Evolutionary conservation across 2,888 invertebrate genomes (phyloP).

Genomic region (Plusia festucae): DNA sequence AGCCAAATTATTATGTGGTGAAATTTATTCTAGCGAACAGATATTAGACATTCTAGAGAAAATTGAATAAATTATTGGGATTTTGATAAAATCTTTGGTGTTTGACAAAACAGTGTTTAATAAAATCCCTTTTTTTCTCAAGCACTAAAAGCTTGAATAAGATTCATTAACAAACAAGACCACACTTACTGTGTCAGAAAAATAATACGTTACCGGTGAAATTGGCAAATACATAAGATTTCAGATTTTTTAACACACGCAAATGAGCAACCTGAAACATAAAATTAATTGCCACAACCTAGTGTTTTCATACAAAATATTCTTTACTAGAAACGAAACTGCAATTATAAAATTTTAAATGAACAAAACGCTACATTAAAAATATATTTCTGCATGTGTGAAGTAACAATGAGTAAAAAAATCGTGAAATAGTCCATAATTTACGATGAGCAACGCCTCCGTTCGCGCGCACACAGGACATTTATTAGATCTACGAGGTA

Average conservation of each 20-base stretch:
- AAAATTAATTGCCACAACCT: too few relatives aligned
- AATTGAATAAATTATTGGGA: neutral
- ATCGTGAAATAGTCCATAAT: conserved; percentile 68
- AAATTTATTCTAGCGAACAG: neutral
- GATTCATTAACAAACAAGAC: too few relatives aligned
- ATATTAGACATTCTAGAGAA: too few relatives aligned
- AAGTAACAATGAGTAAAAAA: conserved; percentile 52
- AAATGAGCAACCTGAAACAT: too few relatives aligned
- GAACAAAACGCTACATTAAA: conserved; percentile 8
- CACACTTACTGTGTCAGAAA: too few relatives aligned
- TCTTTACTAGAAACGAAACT: neutral
- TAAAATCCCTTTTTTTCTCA: neutral
- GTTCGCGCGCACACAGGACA: conserved; percentile 68
- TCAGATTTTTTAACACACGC: too few relatives aligned
- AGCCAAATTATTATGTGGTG: conserved; percentile 1
- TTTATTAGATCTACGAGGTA: conserved; percentile 70
- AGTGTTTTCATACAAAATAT: too few relatives aligned
- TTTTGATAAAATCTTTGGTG: neutral
- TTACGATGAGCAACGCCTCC: conserved; percentile 71
- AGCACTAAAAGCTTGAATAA: neutral
- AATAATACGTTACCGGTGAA: conserved; percentile 42
- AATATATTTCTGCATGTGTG: conserved; percentile 13
- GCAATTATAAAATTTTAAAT: neutral
- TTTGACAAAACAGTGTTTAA: neutral
- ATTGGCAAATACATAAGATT: neutral